phyloP scores from a whole-genome alignment of 64 coral and sea anemone species.

The Acropora tenuis region DNA sequence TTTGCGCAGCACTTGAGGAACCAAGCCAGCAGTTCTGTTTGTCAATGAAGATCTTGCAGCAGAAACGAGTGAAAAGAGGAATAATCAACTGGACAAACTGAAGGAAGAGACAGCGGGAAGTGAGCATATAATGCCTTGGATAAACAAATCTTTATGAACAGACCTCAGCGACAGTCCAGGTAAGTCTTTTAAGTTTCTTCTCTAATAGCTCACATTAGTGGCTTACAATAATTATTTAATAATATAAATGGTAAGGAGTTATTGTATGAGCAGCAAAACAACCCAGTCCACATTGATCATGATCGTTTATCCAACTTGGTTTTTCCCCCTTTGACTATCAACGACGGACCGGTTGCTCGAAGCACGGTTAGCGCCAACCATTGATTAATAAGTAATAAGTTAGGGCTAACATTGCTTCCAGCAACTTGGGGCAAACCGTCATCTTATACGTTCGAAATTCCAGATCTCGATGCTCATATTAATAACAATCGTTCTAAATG shows the following conservation, averaged over 20 bases:
- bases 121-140: slow-evolving; percentile 43
- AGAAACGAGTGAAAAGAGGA: slow-evolving; percentile 17
- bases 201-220: background rate
- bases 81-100: slow-evolving; percentile 26
- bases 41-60: slow-evolving; percentile 44
- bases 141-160: slow-evolving; percentile 13
- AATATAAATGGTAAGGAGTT: background rate
- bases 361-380: too few species aligned
- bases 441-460: background rate
- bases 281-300: background rate
- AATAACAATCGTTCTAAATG: background rate
- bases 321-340: background rate
- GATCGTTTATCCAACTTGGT: background rate
- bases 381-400: too few species aligned
- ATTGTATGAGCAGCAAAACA: slow-evolving; percentile 9
- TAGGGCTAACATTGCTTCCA: too few species aligned
- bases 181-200: background rate
- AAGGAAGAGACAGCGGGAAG: slow-evolving; percentile 21
- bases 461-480: background rate
- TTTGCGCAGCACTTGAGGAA: background rate
- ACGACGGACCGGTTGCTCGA: background rate
- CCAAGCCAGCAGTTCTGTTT: slow-evolving; percentile 25
- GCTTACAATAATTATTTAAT: background rate
- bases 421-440: too few species aligned
- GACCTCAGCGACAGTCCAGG: background rate